phyloP scores from a whole-genome alignment of 1,140 invertebrate genomes.

The Psix sp. region DNA sequence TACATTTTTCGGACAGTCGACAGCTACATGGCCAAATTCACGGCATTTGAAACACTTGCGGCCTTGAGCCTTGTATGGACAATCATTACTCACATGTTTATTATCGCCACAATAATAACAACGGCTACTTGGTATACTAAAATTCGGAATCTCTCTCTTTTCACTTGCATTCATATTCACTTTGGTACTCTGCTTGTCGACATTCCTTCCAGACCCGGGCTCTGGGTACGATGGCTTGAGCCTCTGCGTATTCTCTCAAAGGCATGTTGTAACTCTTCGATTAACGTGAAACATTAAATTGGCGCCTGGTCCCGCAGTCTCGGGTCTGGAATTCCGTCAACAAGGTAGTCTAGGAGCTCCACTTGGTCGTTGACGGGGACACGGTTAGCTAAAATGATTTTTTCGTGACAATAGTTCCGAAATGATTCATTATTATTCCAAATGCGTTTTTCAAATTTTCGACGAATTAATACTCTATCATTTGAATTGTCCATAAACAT shows the following conservation, averaged over 20 bases:
- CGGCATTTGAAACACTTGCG: slow-evolving; percentile 7
- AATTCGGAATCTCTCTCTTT: too few relatives aligned
- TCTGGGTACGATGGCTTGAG: neutral
- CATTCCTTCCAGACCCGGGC: slow-evolving; percentile 6
- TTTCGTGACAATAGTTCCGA: slow-evolving; percentile 36
- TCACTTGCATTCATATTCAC: too few relatives aligned
- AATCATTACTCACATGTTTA: neutral
- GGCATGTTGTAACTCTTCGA: slow-evolving; percentile 9
- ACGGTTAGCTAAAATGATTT: slow-evolving; percentile 39
- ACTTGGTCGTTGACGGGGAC: slow-evolving; percentile 15
- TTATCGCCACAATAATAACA: slow-evolving; percentile 5
- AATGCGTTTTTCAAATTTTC: slow-evolving; percentile 26
- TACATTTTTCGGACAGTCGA: neutral
- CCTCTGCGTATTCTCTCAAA: slow-evolving; percentile 17
- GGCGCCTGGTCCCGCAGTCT: slow-evolving; percentile 23
- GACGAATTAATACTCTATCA: slow-evolving; percentile 8
- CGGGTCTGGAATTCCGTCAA: slow-evolving; percentile 31
- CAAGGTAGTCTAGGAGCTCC: slow-evolving; percentile 26
- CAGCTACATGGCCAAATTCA: slow-evolving; percentile 2
- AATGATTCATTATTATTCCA: slow-evolving; percentile 31
- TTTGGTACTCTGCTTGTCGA: neutral
- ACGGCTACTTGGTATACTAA: neutral
- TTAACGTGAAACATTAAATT: slow-evolving; percentile 7
- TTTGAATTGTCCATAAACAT: slow-evolving; percentile 12
- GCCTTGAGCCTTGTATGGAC: slow-evolving; percentile 4